Base-by-base conservation (phyloP, 2,797 vertebrate genomes). In the Gallinago solitaria region DNA sequence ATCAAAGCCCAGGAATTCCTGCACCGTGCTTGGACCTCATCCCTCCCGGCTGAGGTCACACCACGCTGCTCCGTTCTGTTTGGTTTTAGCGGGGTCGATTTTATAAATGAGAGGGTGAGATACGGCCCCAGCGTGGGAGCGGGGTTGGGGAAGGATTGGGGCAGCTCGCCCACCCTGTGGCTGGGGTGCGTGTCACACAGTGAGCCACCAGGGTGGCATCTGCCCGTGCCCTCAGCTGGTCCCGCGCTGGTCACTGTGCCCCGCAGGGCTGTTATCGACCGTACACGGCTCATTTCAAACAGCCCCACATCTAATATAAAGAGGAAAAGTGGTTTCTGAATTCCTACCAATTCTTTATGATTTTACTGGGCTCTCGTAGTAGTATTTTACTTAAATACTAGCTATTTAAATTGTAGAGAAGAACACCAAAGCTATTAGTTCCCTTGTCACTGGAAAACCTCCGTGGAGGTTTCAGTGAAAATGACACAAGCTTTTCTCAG, bases 1-100 rank as follows among this genome's bases (percentile, higher is more conserved):
- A 91, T 88, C 75, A 93, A 71, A 94, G 89, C 65, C 69, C 5
- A 4, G 80, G 65, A 88, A 73, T 86, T 95, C 83, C 89, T 71
- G 68, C 0, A 0, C 73, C 35, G 56, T 11, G 45, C 73, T 81
- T 50, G 5, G 41, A 8, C 85, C 37, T 37, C 77, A 9, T 67
- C 83, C 89, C 82, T 80, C 50, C 74, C 6, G 33, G 33, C 61
- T 83, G 80, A 92, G 88, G 37, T 93, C 85, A 93, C 77, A 24
- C 48, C 65, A 28, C 25, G 47, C 69, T 69, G 32, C 50, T 77
- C 47, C 89, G 16, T 35, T 54, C 84, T 57, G 16, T 20, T 57
- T 32, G 79, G 8, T 43, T 78, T 83, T 5, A 85, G 41, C 33
- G 23, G 67, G 53, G 63, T 78, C 65, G 11, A 9, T 73, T 81